These are phyloP conservation scores for Chymomyza amoena DNA, from an alignment of 2,888 invertebrate genomes.

Conservation along the genomic window DNA sequence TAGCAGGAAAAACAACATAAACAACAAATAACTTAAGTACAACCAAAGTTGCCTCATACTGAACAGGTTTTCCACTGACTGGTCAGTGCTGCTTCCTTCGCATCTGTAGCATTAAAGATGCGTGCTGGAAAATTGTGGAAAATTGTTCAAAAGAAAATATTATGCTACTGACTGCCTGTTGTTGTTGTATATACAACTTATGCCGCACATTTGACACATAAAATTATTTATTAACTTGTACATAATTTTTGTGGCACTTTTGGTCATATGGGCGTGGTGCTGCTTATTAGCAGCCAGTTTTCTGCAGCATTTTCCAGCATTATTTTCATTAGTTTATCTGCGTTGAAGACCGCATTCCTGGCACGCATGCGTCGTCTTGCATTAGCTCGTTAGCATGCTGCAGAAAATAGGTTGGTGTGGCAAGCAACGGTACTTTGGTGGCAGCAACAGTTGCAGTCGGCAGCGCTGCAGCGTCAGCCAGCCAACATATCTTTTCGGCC, in stretches of 20 bases:
- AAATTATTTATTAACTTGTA: background rate
- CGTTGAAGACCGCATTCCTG: constrained; percentile 52
- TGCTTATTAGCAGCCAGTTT: background rate
- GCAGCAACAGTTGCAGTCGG: constrained; percentile 22
- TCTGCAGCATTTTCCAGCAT: constrained; percentile 5
- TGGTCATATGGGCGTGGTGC: background rate
- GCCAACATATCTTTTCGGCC: constrained; percentile 43
- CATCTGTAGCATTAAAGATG: constrained; percentile 21
- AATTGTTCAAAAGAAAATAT: constrained; percentile 22
- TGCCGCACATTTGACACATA: background rate
- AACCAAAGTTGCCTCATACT: constrained; percentile 6
- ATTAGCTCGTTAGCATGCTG: constrained; percentile 45
- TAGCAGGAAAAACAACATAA: constrained; percentile 51
- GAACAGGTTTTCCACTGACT: constrained; percentile 53
- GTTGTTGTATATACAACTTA: background rate
- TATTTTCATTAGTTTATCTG: constrained; percentile 59
- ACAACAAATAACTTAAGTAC: constrained; percentile 10
- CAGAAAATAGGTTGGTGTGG: constrained; percentile 60
- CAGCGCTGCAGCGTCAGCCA: constrained; percentile 1
- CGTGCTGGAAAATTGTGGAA: constrained; percentile 35
- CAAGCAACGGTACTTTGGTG: constrained; percentile 59
- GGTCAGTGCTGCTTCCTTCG: background rate
- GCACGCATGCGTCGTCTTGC: constrained; percentile 44
- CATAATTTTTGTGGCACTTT: background rate
- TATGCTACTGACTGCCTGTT: background rate